A percentile compares a stretch with the other conserved stretches of the same genome.
Evolutionary conservation across 2,113 vertebrate genomes (phyloP).

Genomic region (Toxostoma redivivum): DNA sequence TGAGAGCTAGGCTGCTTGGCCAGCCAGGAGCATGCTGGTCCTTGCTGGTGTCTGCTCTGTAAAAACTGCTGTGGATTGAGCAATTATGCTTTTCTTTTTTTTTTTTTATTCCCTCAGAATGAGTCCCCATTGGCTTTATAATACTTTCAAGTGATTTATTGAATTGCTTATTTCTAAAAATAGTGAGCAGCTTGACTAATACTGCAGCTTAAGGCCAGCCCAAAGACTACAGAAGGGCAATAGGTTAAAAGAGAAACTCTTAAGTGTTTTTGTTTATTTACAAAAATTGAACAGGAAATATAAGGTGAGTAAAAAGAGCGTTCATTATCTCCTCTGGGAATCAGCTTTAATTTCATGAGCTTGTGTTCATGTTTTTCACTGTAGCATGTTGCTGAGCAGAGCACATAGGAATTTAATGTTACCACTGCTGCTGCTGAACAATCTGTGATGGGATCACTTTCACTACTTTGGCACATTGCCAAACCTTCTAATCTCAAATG

Average conservation of each 20-base stretch:
- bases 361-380: neutral
- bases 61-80: neutral
- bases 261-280: neutral
- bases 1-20: neutral
- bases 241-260: neutral
- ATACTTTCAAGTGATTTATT: neutral
- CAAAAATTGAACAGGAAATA: neutral
- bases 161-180: slow-evolving; percentile 18
- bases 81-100: neutral
- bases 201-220: neutral
- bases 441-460: neutral
- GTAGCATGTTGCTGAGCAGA: neutral
- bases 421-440: neutral
- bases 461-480: neutral
- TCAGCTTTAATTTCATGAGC: neutral
- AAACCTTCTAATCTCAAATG: neutral
- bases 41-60: neutral
- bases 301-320: accelerated
- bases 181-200: neutral
- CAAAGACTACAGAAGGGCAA: neutral
- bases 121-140: neutral
- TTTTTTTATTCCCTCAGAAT: neutral
- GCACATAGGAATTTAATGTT: neutral
- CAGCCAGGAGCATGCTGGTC: neutral
- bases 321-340: neutral